Percentiles rank a stretch among this genome's conserved stretches.
These are phyloP conservation scores for Drosophila meridionalis DNA, from an alignment of 2,888 invertebrate genomes.

Conservation along the genomic window DNA sequence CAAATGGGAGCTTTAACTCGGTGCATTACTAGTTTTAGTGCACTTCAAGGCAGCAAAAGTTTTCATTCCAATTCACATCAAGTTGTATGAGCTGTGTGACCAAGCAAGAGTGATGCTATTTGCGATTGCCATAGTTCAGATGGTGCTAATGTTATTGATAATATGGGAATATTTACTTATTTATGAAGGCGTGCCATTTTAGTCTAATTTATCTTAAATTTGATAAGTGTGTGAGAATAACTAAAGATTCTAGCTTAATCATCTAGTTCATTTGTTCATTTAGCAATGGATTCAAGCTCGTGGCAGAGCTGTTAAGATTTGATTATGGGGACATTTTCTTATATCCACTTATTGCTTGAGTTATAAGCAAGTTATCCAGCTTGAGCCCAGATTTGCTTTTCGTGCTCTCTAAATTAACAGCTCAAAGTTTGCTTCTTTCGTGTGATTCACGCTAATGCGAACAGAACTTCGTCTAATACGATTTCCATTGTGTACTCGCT, in stretches of 20 bases:
- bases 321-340: too few species aligned
- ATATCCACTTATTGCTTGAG: neutral
- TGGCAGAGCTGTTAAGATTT: too few species aligned
- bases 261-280: too few species aligned
- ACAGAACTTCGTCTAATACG: conserved; percentile 6
- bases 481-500: conserved; percentile 3
- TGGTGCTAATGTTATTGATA: neutral
- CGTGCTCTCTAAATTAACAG: neutral
- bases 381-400: too few species aligned
- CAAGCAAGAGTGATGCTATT: neutral
- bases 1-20: neutral
- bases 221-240: too few species aligned
- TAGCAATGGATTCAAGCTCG: too few species aligned
- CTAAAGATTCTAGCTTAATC: too few species aligned
- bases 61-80: neutral
- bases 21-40: neutral
- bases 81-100: neutral
- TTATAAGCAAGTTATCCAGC: neutral
- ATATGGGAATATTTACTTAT: neutral
- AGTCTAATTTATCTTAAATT: too few species aligned
- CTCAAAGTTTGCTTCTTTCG: neutral
- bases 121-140: neutral
- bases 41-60: neutral
- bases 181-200: neutral
- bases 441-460: conserved; percentile 1